A percentile compares a stretch with the other conserved stretches of the same genome.
These are phyloP conservation scores for Gryllus bimaculatus DNA, from an alignment of 1,140 invertebrate species.

Conservation along the genomic window DNA sequence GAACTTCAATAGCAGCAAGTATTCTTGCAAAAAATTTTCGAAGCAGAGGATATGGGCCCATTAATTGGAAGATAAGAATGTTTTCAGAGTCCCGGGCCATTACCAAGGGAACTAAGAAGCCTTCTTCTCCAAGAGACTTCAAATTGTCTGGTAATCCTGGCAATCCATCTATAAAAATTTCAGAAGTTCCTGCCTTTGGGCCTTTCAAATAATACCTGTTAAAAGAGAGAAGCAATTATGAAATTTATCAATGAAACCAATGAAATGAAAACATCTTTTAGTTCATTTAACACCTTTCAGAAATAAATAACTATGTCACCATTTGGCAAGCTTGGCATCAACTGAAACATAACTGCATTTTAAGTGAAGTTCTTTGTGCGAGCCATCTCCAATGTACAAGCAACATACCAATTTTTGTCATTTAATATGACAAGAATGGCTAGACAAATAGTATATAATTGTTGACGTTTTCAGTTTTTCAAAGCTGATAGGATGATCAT, in stretches of 20 bases:
- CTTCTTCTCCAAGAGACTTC: constrained; percentile 51
- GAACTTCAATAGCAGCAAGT: constrained; percentile 42
- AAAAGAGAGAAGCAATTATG: constrained; percentile 31
- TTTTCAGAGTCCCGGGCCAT: constrained; percentile 39
- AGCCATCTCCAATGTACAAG: no score
- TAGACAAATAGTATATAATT: no score
- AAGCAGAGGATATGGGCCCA: constrained; percentile 45
- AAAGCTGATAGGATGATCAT: no score
- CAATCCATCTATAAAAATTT: constrained; percentile 66
- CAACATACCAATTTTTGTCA: no score
- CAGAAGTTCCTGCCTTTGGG: constrained; percentile 56
- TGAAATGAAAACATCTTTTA: neutral
- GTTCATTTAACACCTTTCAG: no score
- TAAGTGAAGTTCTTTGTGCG: no score
- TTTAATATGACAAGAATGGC: no score
- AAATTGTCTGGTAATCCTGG: constrained; percentile 78
- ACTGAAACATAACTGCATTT: no score
- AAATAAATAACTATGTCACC: no score
- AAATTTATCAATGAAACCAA: constrained; percentile 4
- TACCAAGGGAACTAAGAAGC: constrained; percentile 55
- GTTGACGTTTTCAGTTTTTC: no score
- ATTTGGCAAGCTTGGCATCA: no score
- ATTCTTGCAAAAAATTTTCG: constrained; percentile 50
- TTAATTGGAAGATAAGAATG: constrained; percentile 37
- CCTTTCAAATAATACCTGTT: constrained; percentile 65